Conservation (phyloP, 64 coral and sea anemone genomes). For the Porites lutea region DNA sequence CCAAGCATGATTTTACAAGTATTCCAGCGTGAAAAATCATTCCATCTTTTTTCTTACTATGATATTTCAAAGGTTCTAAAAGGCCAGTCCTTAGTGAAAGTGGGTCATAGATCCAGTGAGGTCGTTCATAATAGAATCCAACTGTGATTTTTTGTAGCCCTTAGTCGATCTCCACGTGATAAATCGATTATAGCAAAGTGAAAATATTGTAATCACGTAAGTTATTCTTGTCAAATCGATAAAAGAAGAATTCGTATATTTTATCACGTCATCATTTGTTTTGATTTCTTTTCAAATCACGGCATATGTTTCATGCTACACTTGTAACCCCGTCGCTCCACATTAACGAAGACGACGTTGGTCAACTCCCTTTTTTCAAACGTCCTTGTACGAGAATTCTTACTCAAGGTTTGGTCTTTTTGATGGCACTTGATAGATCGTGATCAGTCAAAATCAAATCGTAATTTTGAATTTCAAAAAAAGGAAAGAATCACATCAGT, state of each 20-base stretch:
- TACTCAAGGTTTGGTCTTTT: no score
- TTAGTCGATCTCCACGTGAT: not conserved
- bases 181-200: not conserved
- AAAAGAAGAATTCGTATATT: not conserved
- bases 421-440: no score
- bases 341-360: no score
- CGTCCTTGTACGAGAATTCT: no score
- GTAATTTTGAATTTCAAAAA: no score
- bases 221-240: not conserved
- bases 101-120: not conserved
- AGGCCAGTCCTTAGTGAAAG: not conserved
- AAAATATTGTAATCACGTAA: constrained; percentile 15
- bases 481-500: no score
- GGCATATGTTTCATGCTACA: not conserved
- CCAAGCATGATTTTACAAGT: constrained; percentile 15
- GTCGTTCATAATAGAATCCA: not conserved
- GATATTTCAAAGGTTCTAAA: not conserved
- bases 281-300: not conserved
- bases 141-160: not conserved
- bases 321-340: no score
- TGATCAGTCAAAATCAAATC: no score
- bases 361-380: no score
- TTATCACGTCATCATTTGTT: constrained; percentile 1
- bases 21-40: not conserved
- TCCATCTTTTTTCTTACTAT: not conserved